Conservation (phyloP, 2,113 vertebrate species). For the Pelodiscus sinensis region DNA sequence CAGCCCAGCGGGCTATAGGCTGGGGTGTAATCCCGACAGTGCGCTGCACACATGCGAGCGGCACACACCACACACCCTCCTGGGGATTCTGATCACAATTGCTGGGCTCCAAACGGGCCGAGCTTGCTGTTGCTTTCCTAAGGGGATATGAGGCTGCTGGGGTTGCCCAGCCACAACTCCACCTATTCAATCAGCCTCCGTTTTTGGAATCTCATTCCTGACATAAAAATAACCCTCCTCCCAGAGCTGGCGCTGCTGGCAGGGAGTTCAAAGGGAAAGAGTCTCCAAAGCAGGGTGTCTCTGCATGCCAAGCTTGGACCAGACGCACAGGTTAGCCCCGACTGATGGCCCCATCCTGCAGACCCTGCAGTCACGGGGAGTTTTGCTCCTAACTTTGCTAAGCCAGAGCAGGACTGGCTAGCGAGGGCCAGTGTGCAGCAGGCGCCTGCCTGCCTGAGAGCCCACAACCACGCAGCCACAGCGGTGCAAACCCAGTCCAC, state of each 20-base stretch:
- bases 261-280: background rate
- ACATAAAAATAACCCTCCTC: background rate
- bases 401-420: background rate
- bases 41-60: background rate
- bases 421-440: background rate
- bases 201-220: background rate
- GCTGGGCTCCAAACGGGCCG: background rate
- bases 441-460: background rate
- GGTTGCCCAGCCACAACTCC: background rate
- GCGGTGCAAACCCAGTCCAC: background rate
- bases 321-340: background rate
- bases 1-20: background rate
- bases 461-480: too few relatives aligned
- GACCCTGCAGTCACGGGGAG: background rate
- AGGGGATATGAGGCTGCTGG: background rate
- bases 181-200: background rate
- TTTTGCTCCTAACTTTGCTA: background rate
- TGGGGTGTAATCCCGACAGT: background rate
- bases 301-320: background rate
- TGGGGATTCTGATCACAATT: background rate
- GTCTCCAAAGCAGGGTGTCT: background rate
- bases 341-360: background rate
- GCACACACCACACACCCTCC: background rate
- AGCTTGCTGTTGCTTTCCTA: background rate
- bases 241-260: background rate